Percentiles rank a stretch among this genome's conserved stretches.
phyloP scores from a whole-genome alignment of 2,888 invertebrate genomes.

The Noctua janthina region DNA sequence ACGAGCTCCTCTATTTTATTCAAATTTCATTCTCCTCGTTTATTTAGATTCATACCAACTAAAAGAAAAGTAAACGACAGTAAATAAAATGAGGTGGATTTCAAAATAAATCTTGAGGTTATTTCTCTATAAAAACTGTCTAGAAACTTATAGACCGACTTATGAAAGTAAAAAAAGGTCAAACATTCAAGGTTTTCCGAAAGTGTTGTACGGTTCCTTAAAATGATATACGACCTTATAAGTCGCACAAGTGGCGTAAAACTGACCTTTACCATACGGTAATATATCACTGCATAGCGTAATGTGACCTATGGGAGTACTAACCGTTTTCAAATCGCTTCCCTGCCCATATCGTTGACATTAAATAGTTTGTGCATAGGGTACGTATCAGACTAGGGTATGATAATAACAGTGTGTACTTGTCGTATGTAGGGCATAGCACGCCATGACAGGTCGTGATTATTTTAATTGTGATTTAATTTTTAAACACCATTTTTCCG shows the following conservation, averaged over 20 bases:
- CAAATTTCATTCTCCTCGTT: no score
- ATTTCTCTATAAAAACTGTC: neutral
- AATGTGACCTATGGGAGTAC: conserved; percentile 66
- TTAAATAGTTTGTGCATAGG: conserved; percentile 38
- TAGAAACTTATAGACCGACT: neutral
- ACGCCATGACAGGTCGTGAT: neutral
- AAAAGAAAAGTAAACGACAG: neutral
- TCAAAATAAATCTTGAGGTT: neutral
- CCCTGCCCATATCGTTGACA: conserved; percentile 53
- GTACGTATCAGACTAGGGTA: neutral
- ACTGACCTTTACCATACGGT: conserved; percentile 60
- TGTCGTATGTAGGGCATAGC: neutral
- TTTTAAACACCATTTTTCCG: neutral
- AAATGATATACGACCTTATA: conserved; percentile 61
- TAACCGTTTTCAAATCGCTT: conserved; percentile 62
- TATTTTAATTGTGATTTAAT: conserved; percentile 11
- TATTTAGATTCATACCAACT: neutral
- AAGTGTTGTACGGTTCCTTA: conserved; percentile 21
- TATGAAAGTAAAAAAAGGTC: conserved; percentile 30
- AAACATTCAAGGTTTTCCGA: conserved; percentile 29
- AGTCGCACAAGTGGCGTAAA: conserved; percentile 49
- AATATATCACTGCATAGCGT: conserved; percentile 60
- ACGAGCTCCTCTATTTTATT: no score
- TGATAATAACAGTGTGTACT: neutral
- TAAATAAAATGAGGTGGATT: neutral